These are phyloP conservation scores for Achlya flavicornis DNA, from an alignment of 2,888 invertebrate species.

Conservation along the genomic window DNA sequence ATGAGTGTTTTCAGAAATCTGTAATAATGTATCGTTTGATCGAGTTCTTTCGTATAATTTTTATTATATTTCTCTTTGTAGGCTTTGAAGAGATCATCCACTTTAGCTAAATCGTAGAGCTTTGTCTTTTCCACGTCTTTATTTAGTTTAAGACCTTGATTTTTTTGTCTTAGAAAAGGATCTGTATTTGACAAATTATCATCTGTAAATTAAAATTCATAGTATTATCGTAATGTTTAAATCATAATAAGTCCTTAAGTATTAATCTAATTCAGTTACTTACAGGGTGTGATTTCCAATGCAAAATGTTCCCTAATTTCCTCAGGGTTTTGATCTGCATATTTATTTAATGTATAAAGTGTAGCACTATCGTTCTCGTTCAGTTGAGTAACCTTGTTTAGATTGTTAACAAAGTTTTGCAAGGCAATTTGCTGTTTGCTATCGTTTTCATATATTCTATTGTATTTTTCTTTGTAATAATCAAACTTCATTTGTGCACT, in stretches of 20 bases:
- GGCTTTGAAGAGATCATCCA: slow-evolving; percentile 45
- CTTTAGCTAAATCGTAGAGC: slow-evolving; percentile 53
- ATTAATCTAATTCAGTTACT: slow-evolving; percentile 28
- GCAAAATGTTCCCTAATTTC: slow-evolving; percentile 50
- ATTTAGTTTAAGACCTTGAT: slow-evolving; percentile 20
- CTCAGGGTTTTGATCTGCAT: slow-evolving; percentile 52
- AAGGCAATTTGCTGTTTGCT: slow-evolving; percentile 40
- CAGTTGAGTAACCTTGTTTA: slow-evolving; percentile 42
- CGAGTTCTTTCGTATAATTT: slow-evolving; percentile 32
- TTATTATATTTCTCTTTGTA: slow-evolving; percentile 41
- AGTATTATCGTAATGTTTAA: neutral
- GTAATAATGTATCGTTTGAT: slow-evolving; percentile 43
- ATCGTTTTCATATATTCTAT: slow-evolving; percentile 44
- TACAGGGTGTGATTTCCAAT: slow-evolving; percentile 54
- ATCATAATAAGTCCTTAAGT: neutral
- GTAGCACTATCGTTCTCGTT: slow-evolving; percentile 43
- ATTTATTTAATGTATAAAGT: slow-evolving; percentile 53
- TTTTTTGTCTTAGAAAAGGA: slow-evolving; percentile 16
- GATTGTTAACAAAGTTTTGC: slow-evolving; percentile 51
- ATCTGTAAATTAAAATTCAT: slow-evolving; percentile 35
- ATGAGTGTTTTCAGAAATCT: slow-evolving; percentile 61
- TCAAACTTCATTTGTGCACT: slow-evolving; percentile 42
- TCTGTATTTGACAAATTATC: slow-evolving; percentile 28
- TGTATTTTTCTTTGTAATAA: slow-evolving; percentile 49
- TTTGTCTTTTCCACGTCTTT: slow-evolving; percentile 31